Evolutionary conservation across 2,797 vertebrate genomes (phyloP).

Genomic region (Thamnophis elegans): DNA sequence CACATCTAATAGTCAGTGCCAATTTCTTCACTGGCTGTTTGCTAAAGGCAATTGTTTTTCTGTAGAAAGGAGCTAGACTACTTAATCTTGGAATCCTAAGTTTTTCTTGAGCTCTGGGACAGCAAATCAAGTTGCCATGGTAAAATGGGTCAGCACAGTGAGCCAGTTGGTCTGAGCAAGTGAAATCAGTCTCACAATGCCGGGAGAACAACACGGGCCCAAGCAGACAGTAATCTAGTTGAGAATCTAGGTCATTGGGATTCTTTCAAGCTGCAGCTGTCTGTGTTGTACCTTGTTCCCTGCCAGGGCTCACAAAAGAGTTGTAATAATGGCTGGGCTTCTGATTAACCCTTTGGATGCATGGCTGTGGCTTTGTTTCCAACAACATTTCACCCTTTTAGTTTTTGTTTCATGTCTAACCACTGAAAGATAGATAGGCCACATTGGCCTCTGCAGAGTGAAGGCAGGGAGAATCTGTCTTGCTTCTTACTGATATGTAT

Average conservation of each 20-base stretch:
- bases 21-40: constrained; percentile 46
- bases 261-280: constrained; percentile 78
- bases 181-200: constrained; percentile 70
- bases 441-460: background rate
- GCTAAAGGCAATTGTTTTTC: constrained; percentile 39
- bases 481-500: constrained; percentile 47
- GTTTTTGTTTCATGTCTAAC: constrained; percentile 53
- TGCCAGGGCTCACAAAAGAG: constrained; percentile 60
- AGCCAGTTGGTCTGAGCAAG: constrained; percentile 75
- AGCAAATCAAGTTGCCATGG: constrained; percentile 80
- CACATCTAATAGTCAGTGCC: constrained; percentile 46
- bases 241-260: constrained; percentile 87
- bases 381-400: constrained; percentile 59
- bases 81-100: constrained; percentile 70
- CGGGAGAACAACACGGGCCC: constrained; percentile 64
- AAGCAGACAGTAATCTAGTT: constrained; percentile 75
- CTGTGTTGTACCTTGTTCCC: constrained; percentile 64
- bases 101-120: constrained; percentile 56
- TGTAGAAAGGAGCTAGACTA: constrained; percentile 55
- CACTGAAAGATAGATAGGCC: background rate
- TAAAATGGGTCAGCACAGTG: constrained; percentile 82
- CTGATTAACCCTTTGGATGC: constrained; percentile 46
- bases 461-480: constrained; percentile 17
- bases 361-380: constrained; percentile 55
- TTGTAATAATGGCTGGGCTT: constrained; percentile 49